A percentile compares a stretch with the other conserved stretches of the same genome.
Conservation (phyloP, 2,888 invertebrate genomes). For the Leuctra nigra region DNA sequence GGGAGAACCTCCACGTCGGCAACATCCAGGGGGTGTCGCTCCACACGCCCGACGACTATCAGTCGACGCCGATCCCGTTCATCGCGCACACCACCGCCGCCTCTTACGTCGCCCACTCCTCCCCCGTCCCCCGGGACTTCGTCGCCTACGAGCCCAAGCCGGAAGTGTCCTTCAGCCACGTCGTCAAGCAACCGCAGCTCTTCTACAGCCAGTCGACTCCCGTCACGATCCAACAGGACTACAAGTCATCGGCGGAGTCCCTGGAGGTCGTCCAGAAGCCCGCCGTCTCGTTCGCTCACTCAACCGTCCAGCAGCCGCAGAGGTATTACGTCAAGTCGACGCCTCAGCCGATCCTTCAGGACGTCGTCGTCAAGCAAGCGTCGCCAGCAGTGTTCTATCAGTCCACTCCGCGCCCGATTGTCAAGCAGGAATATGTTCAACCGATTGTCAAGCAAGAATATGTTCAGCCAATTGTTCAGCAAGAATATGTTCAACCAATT, state of each 20-base stretch:
- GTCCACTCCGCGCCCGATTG: background rate
- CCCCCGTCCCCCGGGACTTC: background rate
- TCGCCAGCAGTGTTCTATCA: background rate
- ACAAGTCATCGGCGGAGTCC: too few relatives aligned
- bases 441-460: background rate
- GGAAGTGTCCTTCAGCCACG: background rate
- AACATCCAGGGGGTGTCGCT: background rate
- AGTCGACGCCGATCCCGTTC: too few relatives aligned
- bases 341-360: background rate
- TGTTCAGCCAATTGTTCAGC: background rate
- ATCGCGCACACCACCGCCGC: background rate
- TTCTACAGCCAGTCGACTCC: conserved; percentile 36
- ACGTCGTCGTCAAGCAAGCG: background rate
- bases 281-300: background rate
- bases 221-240: conserved; percentile 19
- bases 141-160: background rate
- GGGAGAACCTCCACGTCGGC: background rate
- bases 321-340: background rate
- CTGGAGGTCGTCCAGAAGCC: background rate
- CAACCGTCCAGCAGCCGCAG: background rate
- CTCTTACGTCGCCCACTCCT: background rate
- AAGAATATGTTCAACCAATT: background rate
- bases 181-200: conserved; percentile 38
- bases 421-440: background rate
- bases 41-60: background rate